Base-by-base conservation (phyloP, 2,888 invertebrate species). In the Zelleria hepariella region DNA sequence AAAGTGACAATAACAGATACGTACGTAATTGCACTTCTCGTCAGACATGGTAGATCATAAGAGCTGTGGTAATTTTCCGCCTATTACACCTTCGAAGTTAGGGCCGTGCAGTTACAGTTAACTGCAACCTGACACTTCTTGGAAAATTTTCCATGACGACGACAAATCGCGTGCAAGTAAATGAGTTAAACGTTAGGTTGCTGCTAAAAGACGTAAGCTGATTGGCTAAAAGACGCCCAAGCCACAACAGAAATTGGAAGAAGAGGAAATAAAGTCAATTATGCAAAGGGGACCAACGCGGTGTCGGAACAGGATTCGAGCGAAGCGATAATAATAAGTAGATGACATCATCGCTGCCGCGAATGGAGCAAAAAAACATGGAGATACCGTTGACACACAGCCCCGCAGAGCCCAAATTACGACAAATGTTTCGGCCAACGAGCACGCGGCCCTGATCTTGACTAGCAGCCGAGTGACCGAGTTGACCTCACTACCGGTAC, bases 361-460 rank as follows among this genome's bases (percentile, higher is more conserved):
- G 57, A 18, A 73, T 74, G 73, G 70, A 73, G 67, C 68, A 71
- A 68, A 75, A 77, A 80, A 81, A 81, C 24, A 15, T 42, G 55
- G 10, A 75, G 77, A 72, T 58, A 57, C 62, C 62, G 68, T 75
- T 75, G 73, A 73, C 72, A 71, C 66, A 76, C 73, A 55, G 66
- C 75, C 73, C 64, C 70, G 69, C 57, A 59, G 53, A 15, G 42
- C 52, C 59, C 61, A 58, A 73, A 71, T 74, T 0, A 71, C 74
- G 74, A 70, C 32, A 42, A 42, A 42, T 42, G 71, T 67, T 48
- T 70, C 71, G 79, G 78, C 73, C 80, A 73, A 74, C 75, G 83
- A 82, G 81, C 81, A 78, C 74, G 68, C 80, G 80, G 78, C 86
- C 84, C 74, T 86, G 86, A 86, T 86, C 84, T 86, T 84, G 80